Conservation (phyloP, 2,797 vertebrate genomes). For the Xenentodon cancila region DNA sequence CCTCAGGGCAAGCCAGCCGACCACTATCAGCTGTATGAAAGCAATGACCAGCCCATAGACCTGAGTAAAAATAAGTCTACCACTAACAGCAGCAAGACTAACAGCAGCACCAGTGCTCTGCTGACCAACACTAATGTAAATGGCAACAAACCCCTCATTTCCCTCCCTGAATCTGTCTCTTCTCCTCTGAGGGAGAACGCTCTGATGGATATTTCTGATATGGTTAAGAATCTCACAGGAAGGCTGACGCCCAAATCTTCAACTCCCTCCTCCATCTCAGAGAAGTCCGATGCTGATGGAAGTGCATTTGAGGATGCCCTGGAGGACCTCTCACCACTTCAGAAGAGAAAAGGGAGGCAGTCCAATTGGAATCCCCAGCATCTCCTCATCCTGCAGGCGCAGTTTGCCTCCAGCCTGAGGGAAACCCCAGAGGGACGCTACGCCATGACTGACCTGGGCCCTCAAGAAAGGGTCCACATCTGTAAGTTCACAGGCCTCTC, state of each 20-base stretch:
- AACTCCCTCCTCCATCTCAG: conserved; percentile 95
- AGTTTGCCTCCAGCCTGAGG: conserved; percentile 96
- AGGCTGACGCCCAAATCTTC: conserved; percentile 98
- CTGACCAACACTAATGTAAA: conserved; percentile 75
- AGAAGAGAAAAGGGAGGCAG: conserved; percentile 98
- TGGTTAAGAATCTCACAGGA: conserved; percentile 99
- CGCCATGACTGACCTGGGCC: conserved; percentile 97
- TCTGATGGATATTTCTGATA: conserved; percentile 98
- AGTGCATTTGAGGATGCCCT: conserved; percentile 96
- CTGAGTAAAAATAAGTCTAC: conserved; percentile 93
- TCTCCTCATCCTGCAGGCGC: conserved; percentile 98
- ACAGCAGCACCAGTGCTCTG: conserved; percentile 54
- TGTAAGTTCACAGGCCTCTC: conserved; percentile 99
- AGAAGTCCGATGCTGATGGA: conserved; percentile 96
- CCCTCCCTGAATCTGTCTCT: conserved; percentile 87
- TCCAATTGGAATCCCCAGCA: conserved; percentile 99
- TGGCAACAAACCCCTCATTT: conserved; percentile 83
- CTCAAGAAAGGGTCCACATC: conserved; percentile 99
- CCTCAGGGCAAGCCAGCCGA: conserved; percentile 90
- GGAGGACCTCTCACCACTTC: conserved; percentile 94
- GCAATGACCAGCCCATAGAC: conserved; percentile 97
- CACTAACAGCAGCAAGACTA: conserved; percentile 78
- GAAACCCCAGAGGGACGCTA: conserved; percentile 97
- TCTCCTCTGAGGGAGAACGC: conserved; percentile 96
- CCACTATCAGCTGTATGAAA: conserved; percentile 92